Base-by-base conservation (phyloP, 2,888 invertebrate species). In the Eulithis prunata region DNA sequence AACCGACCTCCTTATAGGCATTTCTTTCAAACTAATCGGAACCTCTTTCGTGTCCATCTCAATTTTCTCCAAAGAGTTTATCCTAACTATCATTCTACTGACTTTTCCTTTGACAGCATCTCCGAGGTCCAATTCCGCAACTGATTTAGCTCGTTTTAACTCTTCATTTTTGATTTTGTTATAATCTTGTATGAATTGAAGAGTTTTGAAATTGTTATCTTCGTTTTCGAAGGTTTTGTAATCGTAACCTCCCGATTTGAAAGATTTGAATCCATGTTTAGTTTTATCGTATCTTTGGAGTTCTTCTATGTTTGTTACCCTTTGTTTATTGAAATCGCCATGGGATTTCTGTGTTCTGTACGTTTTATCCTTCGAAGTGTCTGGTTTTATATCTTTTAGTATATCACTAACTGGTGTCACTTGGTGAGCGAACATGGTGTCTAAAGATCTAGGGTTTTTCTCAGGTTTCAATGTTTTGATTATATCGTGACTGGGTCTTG, bases 71-170 rank as follows among this genome's bases (percentile, higher is more conserved):
- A 78, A 70, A 0, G 91, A 91, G 59, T 82, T 89, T 61, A 91
- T 85, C 66, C 87, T 81, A 0, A 78, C 72, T 13, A 90, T 79
- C 64, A 88, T 79, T 54, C 78, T 75, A 8, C 77, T 79, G 0
- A 91, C 90, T 74, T 84, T 85, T 0, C 89, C 90, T 58, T 82
- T 83, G 0, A 89, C 77, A 0, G 75, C 78, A 41, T 87, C 82
- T 0, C 85, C 87, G 62, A 88, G 69, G 66, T 89, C 84, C n/a
- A 83, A 41, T 46, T 88, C 90, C 0, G 85, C 90, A 3, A 85
- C 61, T 2, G 89, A 89, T 55, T 84, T 86, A 10, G 64, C 66
- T 72, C 75, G 46, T 72, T 66, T 61, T 57, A 67, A 36, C 21
- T 66, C 71, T 8, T 72, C 63, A 4, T 54, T 43, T 61, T 62